phyloP scores from a whole-genome alignment of 2,113 vertebrate genomes.

The Hepsetus odoe region DNA sequence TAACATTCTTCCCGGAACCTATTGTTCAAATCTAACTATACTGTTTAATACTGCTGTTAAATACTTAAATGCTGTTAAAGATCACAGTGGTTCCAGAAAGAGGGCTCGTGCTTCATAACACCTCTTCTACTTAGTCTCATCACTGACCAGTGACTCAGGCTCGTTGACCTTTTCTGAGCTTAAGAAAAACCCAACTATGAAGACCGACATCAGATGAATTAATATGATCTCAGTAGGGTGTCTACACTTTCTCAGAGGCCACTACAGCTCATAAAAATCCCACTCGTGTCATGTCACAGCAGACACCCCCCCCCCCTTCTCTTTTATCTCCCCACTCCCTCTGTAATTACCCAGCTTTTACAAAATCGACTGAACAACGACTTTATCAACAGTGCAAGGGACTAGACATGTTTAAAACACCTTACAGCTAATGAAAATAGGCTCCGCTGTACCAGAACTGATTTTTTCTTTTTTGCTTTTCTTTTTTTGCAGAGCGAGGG shows the following conservation, averaged over 20 bases:
- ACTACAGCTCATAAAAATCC: slow-evolving; percentile 32
- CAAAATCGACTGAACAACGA: background rate
- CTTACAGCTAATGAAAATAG: background rate
- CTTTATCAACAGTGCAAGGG: background rate
- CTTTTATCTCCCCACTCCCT: slow-evolving; percentile 31
- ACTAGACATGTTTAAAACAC: background rate
- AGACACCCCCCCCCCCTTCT: slow-evolving; percentile 47
- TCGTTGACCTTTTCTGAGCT: too few relatives aligned
- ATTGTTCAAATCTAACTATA: too few relatives aligned
- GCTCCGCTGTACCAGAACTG: slow-evolving; percentile 2
- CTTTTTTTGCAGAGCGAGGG: slow-evolving; percentile 40
- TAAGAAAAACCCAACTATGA: background rate
- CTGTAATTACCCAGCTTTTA: slow-evolving; percentile 52
- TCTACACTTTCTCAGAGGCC: slow-evolving; percentile 3
- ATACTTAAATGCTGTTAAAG: too few relatives aligned
- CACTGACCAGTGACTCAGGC: too few relatives aligned
- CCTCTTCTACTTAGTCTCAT: too few relatives aligned
- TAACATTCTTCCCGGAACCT: too few relatives aligned
- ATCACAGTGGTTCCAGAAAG: too few relatives aligned
- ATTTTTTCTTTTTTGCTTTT: slow-evolving; percentile 9
- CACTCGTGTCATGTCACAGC: slow-evolving; percentile 47
- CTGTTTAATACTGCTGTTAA: too few relatives aligned
- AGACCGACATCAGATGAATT: background rate
- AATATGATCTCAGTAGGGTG: background rate
- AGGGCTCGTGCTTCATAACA: too few relatives aligned